phyloP scores from a whole-genome alignment of 2,113 vertebrate genomes.

The Myotis brandtii region DNA sequence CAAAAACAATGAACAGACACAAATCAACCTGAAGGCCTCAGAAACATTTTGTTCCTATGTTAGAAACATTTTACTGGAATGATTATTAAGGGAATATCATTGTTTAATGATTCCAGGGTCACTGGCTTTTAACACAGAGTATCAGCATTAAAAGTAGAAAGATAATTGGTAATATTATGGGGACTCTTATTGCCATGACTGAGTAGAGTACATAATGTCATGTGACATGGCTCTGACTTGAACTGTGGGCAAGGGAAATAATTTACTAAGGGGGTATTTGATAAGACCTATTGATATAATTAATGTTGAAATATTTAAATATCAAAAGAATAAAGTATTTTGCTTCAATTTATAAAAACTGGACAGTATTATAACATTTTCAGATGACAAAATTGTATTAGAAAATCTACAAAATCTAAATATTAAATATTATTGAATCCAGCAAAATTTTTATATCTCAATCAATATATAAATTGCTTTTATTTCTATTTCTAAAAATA shows the following conservation, averaged over 20 bases:
- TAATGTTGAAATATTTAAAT: neutral
- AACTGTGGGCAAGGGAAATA: neutral
- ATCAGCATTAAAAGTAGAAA: neutral
- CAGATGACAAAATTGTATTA: neutral
- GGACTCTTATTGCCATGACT: neutral
- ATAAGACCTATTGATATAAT: neutral
- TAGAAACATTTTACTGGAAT: neutral
- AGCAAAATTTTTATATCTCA: neutral
- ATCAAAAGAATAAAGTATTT: neutral
- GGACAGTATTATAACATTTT: neutral
- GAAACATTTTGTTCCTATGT: neutral
- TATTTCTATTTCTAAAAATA: neutral
- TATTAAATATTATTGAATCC: neutral
- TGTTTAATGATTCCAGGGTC: neutral
- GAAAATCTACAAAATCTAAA: neutral
- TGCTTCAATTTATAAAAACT: neutral
- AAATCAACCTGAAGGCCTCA: neutral
- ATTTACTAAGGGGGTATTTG: neutral
- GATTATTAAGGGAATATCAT: neutral
- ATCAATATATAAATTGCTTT: neutral
- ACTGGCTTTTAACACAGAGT: neutral
- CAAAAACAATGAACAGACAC: neutral
- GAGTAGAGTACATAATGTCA: neutral
- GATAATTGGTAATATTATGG: neutral
- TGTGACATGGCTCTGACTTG: neutral